phyloP scores from a whole-genome alignment of 2,113 vertebrate genomes.

The Fulica atra region DNA sequence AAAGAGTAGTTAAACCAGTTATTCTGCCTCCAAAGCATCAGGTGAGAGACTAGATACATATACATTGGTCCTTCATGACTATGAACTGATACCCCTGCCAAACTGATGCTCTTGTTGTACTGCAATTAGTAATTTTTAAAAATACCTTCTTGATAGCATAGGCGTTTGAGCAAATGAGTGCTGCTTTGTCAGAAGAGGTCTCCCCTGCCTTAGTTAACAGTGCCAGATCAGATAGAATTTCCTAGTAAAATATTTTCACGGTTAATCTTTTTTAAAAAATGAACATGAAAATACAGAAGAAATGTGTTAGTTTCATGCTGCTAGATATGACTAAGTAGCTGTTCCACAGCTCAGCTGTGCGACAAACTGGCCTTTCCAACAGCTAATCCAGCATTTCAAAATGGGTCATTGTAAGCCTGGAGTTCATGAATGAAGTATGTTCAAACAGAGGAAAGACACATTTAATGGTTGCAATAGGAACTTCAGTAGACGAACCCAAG shows the following conservation, averaged over 20 bases:
- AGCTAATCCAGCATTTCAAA: background rate
- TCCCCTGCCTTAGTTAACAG: background rate
- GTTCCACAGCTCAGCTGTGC: background rate
- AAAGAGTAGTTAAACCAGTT: background rate
- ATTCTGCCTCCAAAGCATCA: background rate
- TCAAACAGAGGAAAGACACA: background rate
- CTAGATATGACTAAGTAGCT: background rate
- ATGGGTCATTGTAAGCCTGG: background rate
- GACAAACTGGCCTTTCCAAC: background rate
- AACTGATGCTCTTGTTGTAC: background rate
- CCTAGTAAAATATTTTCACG: background rate
- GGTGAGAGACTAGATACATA: background rate
- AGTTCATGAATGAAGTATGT: background rate
- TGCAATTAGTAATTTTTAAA: background rate
- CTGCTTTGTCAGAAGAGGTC: background rate
- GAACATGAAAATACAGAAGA: background rate
- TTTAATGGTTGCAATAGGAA: background rate
- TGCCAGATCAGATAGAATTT: background rate
- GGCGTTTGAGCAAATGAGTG: fast-evolving
- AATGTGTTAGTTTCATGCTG: fast-evolving
- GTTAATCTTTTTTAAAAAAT: background rate
- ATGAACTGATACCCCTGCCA: background rate
- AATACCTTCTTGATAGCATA: background rate
- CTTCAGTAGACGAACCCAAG: background rate
- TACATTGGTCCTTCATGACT: background rate